Percentiles rank a stretch among this genome's conserved stretches.
These are phyloP conservation scores for Eupeodes latifasciatus DNA, from an alignment of 2,888 invertebrate genomes.

Conservation along the genomic window DNA sequence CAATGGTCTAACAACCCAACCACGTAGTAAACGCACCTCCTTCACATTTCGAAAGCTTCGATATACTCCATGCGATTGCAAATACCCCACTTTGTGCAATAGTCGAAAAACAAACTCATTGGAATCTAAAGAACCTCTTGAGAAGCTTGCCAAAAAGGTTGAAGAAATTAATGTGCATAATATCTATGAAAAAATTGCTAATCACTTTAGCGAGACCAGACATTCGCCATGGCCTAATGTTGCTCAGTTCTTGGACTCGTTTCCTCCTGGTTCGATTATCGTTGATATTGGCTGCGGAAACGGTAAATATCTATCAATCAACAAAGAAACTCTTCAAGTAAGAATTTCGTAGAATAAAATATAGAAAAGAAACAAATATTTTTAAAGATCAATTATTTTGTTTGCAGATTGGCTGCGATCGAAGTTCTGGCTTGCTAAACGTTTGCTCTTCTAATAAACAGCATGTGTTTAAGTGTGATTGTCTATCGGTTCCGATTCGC, in stretches of 20 bases:
- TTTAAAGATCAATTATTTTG: background rate
- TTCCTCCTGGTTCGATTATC: constrained; percentile 89
- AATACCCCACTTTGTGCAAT: constrained; percentile 89
- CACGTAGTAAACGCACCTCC: constrained; percentile 88
- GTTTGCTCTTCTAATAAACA: constrained; percentile 87
- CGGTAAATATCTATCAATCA: constrained; percentile 93
- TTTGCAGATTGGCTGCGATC: constrained; percentile 91
- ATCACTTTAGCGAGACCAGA: constrained; percentile 97
- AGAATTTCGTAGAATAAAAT: background rate
- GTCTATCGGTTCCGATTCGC: constrained; percentile 89
- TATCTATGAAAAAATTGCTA: constrained; percentile 97
- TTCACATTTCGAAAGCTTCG: constrained; percentile 91
- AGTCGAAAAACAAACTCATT: constrained; percentile 80
- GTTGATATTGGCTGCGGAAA: constrained; percentile 99
- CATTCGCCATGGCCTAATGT: constrained; percentile 98
- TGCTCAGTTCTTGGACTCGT: constrained; percentile 89
- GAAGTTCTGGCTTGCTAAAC: constrained; percentile 88
- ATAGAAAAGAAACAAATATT: no score
- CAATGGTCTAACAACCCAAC: constrained; percentile 85
- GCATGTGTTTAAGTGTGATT: constrained; percentile 91
- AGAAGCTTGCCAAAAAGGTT: constrained; percentile 86
- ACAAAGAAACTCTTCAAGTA: constrained; percentile 46
- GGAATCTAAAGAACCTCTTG: constrained; percentile 78
- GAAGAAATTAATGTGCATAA: constrained; percentile 92
- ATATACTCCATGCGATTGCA: constrained; percentile 88